phyloP scores from a whole-genome alignment of 2,113 vertebrate genomes.

The Sceloporus tristichus region DNA sequence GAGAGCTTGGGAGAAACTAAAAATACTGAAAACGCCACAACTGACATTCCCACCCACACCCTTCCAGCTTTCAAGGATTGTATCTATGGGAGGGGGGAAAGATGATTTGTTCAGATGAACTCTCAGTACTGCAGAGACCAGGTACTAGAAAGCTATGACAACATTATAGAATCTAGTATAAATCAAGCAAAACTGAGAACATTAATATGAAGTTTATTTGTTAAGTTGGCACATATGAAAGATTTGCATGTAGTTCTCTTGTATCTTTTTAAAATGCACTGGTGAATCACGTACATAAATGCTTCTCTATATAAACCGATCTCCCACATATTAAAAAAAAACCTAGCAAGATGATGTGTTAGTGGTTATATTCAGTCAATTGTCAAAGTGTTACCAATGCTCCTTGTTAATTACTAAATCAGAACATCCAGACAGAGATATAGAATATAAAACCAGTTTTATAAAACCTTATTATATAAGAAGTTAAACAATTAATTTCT shows the following conservation, averaged over 20 bases:
- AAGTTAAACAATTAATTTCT: too few species aligned
- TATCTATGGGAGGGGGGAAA: rapidly evolving
- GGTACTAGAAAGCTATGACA: not conserved
- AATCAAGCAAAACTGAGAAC: not conserved
- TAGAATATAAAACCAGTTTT: too few species aligned
- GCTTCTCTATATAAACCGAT: not conserved
- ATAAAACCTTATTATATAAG: too few species aligned
- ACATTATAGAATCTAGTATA: not conserved
- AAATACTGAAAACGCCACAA: too few species aligned
- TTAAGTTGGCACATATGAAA: not conserved
- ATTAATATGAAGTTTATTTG: not conserved
- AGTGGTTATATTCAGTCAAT: too few species aligned
- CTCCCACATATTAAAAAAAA: not conserved
- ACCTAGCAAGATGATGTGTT: not conserved
- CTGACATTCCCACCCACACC: not conserved
- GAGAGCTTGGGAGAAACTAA: not conserved
- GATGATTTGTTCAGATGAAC: not conserved
- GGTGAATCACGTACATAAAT: not conserved
- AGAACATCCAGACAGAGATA: too few species aligned
- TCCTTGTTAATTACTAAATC: too few species aligned
- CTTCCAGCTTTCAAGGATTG: not conserved
- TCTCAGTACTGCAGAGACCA: not conserved
- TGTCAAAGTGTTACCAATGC: too few species aligned
- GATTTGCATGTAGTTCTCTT: not conserved
- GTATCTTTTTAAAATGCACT: not conserved